Conservation (phyloP, 37 sponge, comb jelly and placozoan species). For the Dysidea cf. avara region DNA sequence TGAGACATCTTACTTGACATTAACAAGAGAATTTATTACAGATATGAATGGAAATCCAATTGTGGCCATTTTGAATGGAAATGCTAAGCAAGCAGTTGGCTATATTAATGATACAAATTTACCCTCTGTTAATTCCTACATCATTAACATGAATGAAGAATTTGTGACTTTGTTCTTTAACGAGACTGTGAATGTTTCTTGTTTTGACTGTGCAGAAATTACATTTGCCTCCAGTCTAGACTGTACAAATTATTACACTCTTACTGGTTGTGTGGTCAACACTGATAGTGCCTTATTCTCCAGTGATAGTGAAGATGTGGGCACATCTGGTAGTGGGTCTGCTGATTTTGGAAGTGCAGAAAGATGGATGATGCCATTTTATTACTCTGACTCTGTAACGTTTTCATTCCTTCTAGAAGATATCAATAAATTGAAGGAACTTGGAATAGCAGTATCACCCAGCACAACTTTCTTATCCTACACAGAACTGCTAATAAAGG, state of each 20-base stretch:
- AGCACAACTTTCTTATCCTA: conserved; percentile 61
- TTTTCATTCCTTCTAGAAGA: conserved; percentile 63
- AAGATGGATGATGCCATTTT: conserved; percentile 72
- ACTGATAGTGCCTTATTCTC: conserved; percentile 30
- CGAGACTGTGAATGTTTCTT: conserved; percentile 81
- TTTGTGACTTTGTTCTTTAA: conserved; percentile 59
- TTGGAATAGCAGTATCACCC: conserved; percentile 52
- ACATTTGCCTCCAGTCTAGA: conserved; percentile 48
- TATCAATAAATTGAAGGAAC: conserved; percentile 74
- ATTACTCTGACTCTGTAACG: conserved; percentile 53
- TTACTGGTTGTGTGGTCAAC: conserved; percentile 75
- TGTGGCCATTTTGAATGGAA: conserved; percentile 60
- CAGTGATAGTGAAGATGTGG: conserved; percentile 69
- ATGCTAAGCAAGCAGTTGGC: conserved; percentile 45
- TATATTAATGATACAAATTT: conserved; percentile 42
- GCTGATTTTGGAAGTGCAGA: conserved; percentile 82
- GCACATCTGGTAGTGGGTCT: conserved; percentile 66
- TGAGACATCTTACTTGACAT: conserved; percentile 67
- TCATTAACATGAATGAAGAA: conserved; percentile 70
- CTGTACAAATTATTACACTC: conserved; percentile 50
- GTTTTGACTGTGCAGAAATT: conserved; percentile 64
- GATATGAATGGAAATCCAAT: conserved; percentile 82
- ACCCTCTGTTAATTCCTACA: conserved; percentile 54
- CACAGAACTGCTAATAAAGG: conserved; percentile 41
- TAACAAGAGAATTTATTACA: conserved; percentile 40